A percentile compares a stretch with the other conserved stretches of the same genome.
phyloP scores from a whole-genome alignment of 2,888 invertebrate genomes.

The Trichopria drosophilae region DNA sequence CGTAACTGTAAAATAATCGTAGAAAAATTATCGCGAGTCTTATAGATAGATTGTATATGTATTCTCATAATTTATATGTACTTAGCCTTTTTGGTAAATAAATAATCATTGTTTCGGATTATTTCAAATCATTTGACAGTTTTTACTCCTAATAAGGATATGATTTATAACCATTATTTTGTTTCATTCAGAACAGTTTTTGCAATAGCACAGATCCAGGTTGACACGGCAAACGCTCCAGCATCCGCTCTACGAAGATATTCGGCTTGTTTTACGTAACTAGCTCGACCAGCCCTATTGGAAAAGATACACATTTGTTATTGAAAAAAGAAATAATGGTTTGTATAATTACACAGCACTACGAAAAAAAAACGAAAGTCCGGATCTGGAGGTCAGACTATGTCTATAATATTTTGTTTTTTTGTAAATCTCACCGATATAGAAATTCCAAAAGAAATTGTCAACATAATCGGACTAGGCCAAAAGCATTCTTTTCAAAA shows the following conservation, averaged over 20 bases:
- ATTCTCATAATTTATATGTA: constrained; percentile 32
- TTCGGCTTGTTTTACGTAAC: constrained; percentile 67
- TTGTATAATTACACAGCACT: background rate
- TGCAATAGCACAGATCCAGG: constrained; percentile 65
- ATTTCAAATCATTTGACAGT: constrained; percentile 13
- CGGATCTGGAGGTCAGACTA: too few relatives aligned
- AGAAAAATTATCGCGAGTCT: constrained; percentile 24
- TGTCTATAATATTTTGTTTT: too few relatives aligned
- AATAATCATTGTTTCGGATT: constrained; percentile 31
- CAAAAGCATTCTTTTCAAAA: too few relatives aligned
- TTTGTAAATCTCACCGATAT: too few relatives aligned
- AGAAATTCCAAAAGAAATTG: too few relatives aligned
- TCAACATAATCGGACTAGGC: too few relatives aligned
- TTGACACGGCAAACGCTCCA: constrained; percentile 69
- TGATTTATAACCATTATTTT: background rate
- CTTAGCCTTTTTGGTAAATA: constrained; percentile 34
- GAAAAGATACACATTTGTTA: constrained; percentile 26
- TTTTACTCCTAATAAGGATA: background rate
- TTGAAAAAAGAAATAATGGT: background rate
- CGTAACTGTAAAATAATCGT: constrained; percentile 28
- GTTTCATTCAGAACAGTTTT: constrained; percentile 25
- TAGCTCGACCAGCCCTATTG: constrained; percentile 74
- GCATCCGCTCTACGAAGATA: constrained; percentile 66
- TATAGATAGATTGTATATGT: constrained; percentile 31
- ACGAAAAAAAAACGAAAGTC: too few relatives aligned